These are phyloP conservation scores for Pristionchus mayeri DNA, from an alignment of 2,888 invertebrate species.

Conservation along the genomic window DNA sequence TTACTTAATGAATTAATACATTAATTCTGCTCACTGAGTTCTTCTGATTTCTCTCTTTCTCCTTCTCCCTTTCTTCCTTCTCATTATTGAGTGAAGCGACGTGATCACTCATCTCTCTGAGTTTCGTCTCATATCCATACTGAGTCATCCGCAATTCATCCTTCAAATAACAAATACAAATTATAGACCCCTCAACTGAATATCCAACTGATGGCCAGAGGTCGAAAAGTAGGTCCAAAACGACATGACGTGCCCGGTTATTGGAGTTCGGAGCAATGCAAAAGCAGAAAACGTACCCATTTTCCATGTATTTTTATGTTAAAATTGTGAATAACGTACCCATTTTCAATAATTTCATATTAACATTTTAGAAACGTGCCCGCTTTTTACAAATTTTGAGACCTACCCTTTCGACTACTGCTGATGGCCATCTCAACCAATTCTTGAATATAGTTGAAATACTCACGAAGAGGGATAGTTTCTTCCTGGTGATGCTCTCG, in stretches of 20 bases:
- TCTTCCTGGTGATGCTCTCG: constrained; percentile 21
- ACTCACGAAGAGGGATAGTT: constrained; percentile 18
- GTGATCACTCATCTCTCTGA: constrained; percentile 86
- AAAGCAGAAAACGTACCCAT: too few relatives aligned
- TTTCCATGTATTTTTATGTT: too few relatives aligned
- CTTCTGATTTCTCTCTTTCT: not conserved
- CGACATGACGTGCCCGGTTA: too few relatives aligned
- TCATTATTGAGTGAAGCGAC: constrained; percentile 86
- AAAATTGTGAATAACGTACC: too few relatives aligned
- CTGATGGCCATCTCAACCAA: not conserved
- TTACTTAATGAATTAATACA: not conserved
- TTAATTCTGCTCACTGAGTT: constrained; percentile 3
- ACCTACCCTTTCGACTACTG: not conserved
- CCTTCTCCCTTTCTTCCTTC: constrained; percentile 51
- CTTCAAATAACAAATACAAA: constrained; percentile 74
- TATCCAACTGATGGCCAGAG: too few relatives aligned
- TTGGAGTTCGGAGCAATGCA: too few relatives aligned
- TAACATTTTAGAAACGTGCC: not conserved
- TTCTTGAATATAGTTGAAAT: not conserved
- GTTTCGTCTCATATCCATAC: constrained; percentile 83
- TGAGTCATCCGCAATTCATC: constrained; percentile 84
- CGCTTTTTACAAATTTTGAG: not conserved
- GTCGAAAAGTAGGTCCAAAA: too few relatives aligned
- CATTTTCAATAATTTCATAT: too few relatives aligned
- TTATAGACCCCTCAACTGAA: too few relatives aligned